A percentile compares a stretch with the other conserved stretches of the same genome.
Conservation (phyloP, 2,888 invertebrate species). For the Stenchaetothrips biformis region DNA sequence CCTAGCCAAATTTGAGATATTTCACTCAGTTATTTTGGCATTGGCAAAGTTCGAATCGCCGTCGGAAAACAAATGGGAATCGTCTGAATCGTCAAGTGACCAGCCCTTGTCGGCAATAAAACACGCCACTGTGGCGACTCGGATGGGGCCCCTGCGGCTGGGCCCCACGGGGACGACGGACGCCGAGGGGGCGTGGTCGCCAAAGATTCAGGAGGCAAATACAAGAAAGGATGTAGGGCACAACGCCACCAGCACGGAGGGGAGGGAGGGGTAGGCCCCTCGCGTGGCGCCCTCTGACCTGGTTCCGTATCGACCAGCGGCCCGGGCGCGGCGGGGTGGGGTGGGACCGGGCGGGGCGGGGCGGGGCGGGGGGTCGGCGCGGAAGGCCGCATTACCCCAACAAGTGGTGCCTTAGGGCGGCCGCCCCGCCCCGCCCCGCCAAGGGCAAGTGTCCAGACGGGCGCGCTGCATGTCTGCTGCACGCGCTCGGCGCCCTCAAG, state of each 20-base stretch:
- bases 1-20: too few relatives aligned
- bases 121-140: not conserved
- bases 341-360: not conserved
- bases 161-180: not conserved
- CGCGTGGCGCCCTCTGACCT: slow-evolving; percentile 19
- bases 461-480: too few relatives aligned
- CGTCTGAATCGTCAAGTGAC: too few relatives aligned
- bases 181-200: not conserved
- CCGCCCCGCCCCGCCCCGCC: not conserved
- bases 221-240: slow-evolving; percentile 4
- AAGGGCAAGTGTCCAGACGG: too few relatives aligned
- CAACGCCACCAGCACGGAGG: not conserved
- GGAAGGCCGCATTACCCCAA: slow-evolving; percentile 14
- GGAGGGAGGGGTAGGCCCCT: not conserved
- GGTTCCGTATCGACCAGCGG: slow-evolving; percentile 4
- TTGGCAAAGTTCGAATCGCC: too few relatives aligned
- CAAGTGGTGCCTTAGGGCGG: slow-evolving; percentile 21
- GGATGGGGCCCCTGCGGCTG: not conserved
- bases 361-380: not conserved
- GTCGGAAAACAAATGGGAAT: too few relatives aligned
- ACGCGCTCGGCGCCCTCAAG: too few relatives aligned
- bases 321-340: not conserved
- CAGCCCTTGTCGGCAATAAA: too few relatives aligned
- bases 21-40: too few relatives aligned
- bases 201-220: not conserved